Base-by-base conservation (phyloP, 2,113 vertebrate species). In the Ophiodon elongatus region DNA sequence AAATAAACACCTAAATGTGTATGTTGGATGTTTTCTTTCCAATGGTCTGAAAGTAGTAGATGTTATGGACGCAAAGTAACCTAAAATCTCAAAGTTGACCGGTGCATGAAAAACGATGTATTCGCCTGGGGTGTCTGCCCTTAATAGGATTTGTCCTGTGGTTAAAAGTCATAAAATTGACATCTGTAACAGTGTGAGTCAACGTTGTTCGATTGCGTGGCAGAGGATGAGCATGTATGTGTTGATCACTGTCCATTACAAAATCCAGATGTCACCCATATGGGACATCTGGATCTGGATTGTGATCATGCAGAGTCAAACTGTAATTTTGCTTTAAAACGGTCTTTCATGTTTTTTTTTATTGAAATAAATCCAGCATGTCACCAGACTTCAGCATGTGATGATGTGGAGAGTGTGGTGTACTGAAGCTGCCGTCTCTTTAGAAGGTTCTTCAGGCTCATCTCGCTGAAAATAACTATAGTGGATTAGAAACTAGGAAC, bases 251-350 rank as follows among this genome's bases (percentile, higher is more conserved):
- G 21, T 67, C 50, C 29, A n/a, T 69, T 19, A 54, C 2, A 15
- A 52, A 31, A 31, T n/a, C 47, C 85, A 83, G 70, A 75, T 73
- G 79, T 79, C 5, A 11, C 17, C n/a, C 62, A 76, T 17, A 31
- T 84, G 71, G 66, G 35, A 54, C 37, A 33, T 83, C 67, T 56
- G 75, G 57, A 64, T 57, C 23, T 50, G 50, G 54, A 25, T 25
- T 17, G 27, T 29, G 25, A 59, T 57, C 50, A 60, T 10, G 35
- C 41, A 17, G 21, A 59, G 0, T n/a, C 27, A 31, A 68, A n/a
- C 56, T 66, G 15, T 60, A 64, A 54, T 73, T 80, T 60, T 14
- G 60, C 47, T 88, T 77, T 67, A 59, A 64, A 77, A 78, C 13
- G 0, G 41, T 77, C 47, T 77, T 76, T 59, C 5, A 2, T 80